A percentile compares a stretch with the other conserved stretches of the same genome.
Evolutionary conservation across 2,113 vertebrate species (phyloP).

Genomic region (Gasterosteus nipponicus): DNA sequence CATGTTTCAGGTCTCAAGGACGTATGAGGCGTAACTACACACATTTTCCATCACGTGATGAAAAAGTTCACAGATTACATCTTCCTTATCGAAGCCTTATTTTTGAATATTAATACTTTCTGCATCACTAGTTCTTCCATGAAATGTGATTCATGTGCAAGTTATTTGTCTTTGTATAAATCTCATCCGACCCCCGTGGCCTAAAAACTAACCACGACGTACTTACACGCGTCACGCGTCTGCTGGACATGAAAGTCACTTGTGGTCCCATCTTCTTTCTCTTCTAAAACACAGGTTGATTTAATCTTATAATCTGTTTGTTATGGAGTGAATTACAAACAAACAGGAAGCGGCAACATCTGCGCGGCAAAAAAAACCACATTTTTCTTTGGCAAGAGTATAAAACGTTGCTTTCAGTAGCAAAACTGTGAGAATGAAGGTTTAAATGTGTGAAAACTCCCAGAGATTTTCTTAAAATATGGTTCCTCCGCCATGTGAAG

Average conservation of each 20-base stretch:
- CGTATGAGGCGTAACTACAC: background rate
- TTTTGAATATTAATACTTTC: background rate
- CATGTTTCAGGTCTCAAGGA: background rate
- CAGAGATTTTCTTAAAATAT: background rate
- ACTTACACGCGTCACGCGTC: background rate
- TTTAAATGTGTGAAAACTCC: background rate
- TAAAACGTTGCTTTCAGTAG: background rate
- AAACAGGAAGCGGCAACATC: conserved; percentile 30
- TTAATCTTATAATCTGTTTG: background rate
- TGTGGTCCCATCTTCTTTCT: background rate
- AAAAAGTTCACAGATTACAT: background rate
- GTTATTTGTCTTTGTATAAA: background rate
- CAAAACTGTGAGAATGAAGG: background rate
- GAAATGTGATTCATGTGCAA: background rate
- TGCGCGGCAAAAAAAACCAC: background rate
- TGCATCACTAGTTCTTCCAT: background rate
- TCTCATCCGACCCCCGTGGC: background rate
- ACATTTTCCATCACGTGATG: background rate
- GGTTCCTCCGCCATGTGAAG: background rate
- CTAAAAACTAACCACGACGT: background rate
- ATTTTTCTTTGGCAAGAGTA: background rate
- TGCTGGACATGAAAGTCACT: background rate
- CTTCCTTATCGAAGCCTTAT: too few species aligned
- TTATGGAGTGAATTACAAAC: conserved; percentile 2
- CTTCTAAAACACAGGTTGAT: background rate